Conservation (phyloP, 2,888 invertebrate species). For the Pinctada fucata region DNA sequence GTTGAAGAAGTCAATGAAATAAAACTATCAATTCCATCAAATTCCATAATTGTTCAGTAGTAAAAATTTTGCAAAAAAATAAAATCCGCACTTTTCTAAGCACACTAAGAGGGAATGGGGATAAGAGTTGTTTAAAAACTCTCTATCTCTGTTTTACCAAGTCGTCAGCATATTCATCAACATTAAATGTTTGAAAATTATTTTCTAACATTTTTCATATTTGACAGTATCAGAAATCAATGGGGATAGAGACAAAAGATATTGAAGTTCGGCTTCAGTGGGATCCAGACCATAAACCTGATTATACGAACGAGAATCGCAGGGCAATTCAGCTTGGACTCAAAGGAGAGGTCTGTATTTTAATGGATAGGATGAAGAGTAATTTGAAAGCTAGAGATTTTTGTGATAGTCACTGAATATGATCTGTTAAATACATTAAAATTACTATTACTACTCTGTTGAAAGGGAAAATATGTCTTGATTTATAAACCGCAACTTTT, state of each 20-base stretch:
- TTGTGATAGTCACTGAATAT: neutral
- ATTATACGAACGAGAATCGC: conserved; percentile 47
- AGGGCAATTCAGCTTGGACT: conserved; percentile 69
- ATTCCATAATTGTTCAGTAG: too few species aligned
- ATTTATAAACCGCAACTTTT: too few species aligned
- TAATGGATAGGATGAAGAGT: neutral
- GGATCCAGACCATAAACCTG: conserved; percentile 71
- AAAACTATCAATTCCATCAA: too few species aligned
- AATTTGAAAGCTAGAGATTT: neutral
- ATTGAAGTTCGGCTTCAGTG: conserved; percentile 68
- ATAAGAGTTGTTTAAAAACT: too few species aligned
- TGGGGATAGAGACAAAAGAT: conserved; percentile 42
- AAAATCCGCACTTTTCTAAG: too few species aligned
- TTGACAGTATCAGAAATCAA: conserved; percentile 56
- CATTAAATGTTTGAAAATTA: neutral
- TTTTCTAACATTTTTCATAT: neutral
- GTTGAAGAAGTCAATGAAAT: too few species aligned
- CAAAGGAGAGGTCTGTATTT: conserved; percentile 49
- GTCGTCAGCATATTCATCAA: neutral
- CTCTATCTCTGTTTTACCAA: too few species aligned
- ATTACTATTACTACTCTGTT: neutral
- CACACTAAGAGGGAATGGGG: too few species aligned
- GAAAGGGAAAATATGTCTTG: neutral
- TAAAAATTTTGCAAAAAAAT: too few species aligned
- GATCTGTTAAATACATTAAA: too few species aligned